Evolutionary conservation across 2,797 vertebrate genomes (phyloP).

Genomic region (Hapalemur alaotrensis): DNA sequence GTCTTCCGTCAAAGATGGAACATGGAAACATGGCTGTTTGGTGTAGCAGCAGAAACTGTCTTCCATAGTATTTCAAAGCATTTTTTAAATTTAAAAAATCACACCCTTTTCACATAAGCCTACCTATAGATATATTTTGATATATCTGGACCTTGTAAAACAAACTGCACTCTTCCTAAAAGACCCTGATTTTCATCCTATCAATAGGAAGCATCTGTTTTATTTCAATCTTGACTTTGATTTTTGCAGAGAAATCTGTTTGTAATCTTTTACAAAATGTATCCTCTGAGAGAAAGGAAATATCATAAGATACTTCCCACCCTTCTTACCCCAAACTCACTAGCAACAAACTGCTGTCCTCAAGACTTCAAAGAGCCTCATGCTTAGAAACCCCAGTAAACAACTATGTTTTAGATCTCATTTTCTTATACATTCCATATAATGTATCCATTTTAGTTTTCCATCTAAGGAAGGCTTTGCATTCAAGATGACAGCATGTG

Average conservation of each 20-base stretch:
- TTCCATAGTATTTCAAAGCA: neutral
- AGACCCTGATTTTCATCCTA: neutral
- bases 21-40: neutral
- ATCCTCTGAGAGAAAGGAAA: conserved; percentile 25
- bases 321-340: neutral
- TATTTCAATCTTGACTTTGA: conserved; percentile 53
- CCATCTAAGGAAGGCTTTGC: neutral
- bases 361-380: neutral
- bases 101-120: neutral
- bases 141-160: neutral
- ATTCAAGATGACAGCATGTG: neutral
- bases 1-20: neutral
- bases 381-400: neutral
- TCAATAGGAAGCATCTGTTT: conserved; percentile 28
- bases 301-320: neutral
- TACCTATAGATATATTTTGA: neutral
- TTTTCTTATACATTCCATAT: neutral
- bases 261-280: conserved; percentile 1
- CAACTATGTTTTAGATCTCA: neutral
- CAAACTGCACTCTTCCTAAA: neutral
- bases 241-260: conserved; percentile 30
- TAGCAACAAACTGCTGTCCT: neutral
- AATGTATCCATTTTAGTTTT: neutral
- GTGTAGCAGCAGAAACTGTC: neutral
- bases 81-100: neutral